Base-by-base conservation (phyloP, 1,140 invertebrate genomes). In the Drosophila nikananu region DNA sequence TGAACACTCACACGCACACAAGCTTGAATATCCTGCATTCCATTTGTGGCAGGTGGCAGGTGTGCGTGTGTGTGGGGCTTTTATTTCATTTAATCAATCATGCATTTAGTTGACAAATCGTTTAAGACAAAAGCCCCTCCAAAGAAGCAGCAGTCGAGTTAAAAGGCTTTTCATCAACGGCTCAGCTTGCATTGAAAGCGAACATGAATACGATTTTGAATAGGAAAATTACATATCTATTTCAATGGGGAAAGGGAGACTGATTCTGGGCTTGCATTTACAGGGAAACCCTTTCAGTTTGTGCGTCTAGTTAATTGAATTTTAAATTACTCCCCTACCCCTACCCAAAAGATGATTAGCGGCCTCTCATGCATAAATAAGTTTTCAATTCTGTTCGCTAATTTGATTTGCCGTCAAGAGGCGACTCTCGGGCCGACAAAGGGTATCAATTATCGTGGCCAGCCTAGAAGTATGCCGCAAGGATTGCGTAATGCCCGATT, bases 11-110 rank as follows among this genome's bases (percentile, higher is more conserved):
- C 66, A 70, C 21, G 57, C 35, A 41, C 54, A 54, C 30, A 57
- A 37, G 44, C 51, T 64, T 10, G 27, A 42, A 76, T 65, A 79
- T 65, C 59, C 68, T 80, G 64, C 63, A 81, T 86, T 79, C 72
- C 51, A 70, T 35, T 44, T 81, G 75, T 59, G 73, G n/a, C n/a
- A n/a, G n/a, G 68, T 54, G 60, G 44, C 51, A 59, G 49, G 55
- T 61, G 58, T 70, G 30, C 35, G 30, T 63, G 27, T 67, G 42
- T 39, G 46, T 54, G 52, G 32, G 62, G 68, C 83, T 78, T 83
- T 87, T 87, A 77, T 87, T 90, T 78, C 81, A 84, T 79, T 89
- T 89, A 87, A 87, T 87, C 84, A 87, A 83, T 62, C 74, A 78
- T 62, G 54, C 78, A 81, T 86, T 89, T 83, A 78, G 80, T 54